Conservation (phyloP, 2,888 invertebrate genomes). For the Nephrotoma appendiculata region DNA sequence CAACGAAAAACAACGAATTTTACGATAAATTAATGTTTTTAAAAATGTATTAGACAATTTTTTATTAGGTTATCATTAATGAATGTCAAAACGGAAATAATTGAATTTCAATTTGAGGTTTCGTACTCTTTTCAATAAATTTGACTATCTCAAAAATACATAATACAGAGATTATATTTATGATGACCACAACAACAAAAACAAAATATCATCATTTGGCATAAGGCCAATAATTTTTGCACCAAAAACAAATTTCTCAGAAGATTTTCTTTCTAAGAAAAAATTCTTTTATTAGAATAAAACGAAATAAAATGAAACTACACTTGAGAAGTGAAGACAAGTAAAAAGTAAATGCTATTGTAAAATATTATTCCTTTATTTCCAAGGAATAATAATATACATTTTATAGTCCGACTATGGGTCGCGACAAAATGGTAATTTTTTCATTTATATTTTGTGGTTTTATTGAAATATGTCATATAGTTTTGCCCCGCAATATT, state of each 20-base stretch:
- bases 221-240: not conserved
- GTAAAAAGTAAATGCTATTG: not conserved
- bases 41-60: not conserved
- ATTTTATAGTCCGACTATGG: not conserved
- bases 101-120: not conserved
- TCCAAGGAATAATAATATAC: not conserved
- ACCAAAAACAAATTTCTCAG: not conserved
- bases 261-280: not conserved
- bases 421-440: not conserved
- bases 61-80: not conserved
- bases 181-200: not conserved
- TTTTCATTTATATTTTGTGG: not conserved
- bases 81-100: not conserved
- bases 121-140: not conserved
- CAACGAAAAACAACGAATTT: not conserved
- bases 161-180: not conserved
- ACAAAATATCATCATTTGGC: not conserved
- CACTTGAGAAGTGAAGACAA: not conserved
- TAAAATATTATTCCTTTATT: not conserved
- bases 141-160: not conserved
- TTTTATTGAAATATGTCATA: not conserved
- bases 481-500: not conserved
- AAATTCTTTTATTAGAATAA: not conserved
- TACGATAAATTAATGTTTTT: not conserved
- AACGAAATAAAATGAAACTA: not conserved